These are phyloP conservation scores for Anguilla obscura DNA, from an alignment of 2,797 vertebrate species.

Conservation along the genomic window DNA sequence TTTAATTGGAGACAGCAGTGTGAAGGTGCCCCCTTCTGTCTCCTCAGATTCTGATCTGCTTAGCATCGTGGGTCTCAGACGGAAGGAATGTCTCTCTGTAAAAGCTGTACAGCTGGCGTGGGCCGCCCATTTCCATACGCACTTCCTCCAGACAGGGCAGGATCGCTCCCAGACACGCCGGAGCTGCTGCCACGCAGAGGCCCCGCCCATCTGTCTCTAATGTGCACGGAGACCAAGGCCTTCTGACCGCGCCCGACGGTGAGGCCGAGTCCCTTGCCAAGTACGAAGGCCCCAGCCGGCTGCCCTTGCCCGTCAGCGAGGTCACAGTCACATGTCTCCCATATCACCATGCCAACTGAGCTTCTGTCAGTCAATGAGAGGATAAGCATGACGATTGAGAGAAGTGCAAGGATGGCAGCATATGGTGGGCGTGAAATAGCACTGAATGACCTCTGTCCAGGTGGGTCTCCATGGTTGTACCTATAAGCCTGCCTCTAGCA, in stretches of 20 bases:
- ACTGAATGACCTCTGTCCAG: too few relatives aligned
- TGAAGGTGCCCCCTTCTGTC: slow-evolving; percentile 52
- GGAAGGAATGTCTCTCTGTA: slow-evolving; percentile 95
- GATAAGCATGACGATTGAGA: not conserved
- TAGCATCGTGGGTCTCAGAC: slow-evolving; percentile 85
- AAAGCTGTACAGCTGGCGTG: slow-evolving; percentile 78
- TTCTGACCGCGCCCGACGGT: slow-evolving; percentile 19
- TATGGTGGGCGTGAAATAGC: not conserved
- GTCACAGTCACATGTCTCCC: not conserved
- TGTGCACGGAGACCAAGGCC: slow-evolving; percentile 39
- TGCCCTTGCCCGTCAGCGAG: not conserved
- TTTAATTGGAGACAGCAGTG: not conserved
- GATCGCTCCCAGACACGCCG: slow-evolving; percentile 73
- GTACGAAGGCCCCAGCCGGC: not conserved
- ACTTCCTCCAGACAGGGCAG: slow-evolving; percentile 83
- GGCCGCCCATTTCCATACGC: slow-evolving; percentile 91
- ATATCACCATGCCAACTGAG: not conserved
- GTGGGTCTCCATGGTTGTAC: too few relatives aligned
- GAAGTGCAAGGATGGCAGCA: not conserved
- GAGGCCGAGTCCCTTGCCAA: slow-evolving; percentile 38
- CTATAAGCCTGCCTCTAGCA: too few relatives aligned
- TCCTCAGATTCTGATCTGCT: slow-evolving; percentile 85
- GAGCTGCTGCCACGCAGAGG: slow-evolving; percentile 37
- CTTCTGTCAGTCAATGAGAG: not conserved
- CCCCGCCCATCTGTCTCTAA: slow-evolving; percentile 32